These are phyloP conservation scores for Periophthalmus modestus DNA, from an alignment of 2,113 vertebrate genomes.

Conservation along the genomic window DNA sequence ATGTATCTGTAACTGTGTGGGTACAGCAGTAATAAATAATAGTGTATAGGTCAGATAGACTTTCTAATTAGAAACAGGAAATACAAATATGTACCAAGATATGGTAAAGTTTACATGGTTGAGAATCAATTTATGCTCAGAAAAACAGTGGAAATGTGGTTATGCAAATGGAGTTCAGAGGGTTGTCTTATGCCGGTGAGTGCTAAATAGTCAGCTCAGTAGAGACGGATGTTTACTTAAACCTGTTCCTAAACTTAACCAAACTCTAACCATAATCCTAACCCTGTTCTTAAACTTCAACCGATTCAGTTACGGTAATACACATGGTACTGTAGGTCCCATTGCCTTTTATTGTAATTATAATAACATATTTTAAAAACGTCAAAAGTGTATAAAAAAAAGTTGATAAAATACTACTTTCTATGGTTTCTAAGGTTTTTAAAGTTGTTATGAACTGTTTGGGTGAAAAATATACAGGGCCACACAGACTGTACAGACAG, in stretches of 20 bases:
- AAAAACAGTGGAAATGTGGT: too few relatives aligned
- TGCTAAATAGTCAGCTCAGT: too few relatives aligned
- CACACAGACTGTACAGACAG: constrained; percentile 39
- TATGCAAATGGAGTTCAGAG: too few relatives aligned
- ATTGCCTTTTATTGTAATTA: background rate
- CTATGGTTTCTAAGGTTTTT: too few relatives aligned
- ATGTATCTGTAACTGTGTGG: background rate
- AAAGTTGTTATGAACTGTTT: constrained; percentile 15
- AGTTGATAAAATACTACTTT: too few relatives aligned
- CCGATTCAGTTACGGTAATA: too few relatives aligned
- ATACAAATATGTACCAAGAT: background rate
- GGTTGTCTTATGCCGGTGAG: too few relatives aligned
- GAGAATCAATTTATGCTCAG: background rate
- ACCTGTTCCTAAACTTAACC: too few relatives aligned
- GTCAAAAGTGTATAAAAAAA: too few relatives aligned
- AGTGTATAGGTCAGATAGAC: background rate
- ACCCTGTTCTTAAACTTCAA: background rate
- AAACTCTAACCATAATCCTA: background rate
- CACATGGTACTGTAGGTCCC: background rate
- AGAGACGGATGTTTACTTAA: too few relatives aligned
- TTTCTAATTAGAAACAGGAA: background rate
- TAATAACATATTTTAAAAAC: too few relatives aligned
- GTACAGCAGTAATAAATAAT: background rate
- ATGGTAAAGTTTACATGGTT: background rate
- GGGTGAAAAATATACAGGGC: constrained; percentile 28